Conservation (phyloP, 92 coral and sea anemone genomes). For the Phenganax marumi region DNA sequence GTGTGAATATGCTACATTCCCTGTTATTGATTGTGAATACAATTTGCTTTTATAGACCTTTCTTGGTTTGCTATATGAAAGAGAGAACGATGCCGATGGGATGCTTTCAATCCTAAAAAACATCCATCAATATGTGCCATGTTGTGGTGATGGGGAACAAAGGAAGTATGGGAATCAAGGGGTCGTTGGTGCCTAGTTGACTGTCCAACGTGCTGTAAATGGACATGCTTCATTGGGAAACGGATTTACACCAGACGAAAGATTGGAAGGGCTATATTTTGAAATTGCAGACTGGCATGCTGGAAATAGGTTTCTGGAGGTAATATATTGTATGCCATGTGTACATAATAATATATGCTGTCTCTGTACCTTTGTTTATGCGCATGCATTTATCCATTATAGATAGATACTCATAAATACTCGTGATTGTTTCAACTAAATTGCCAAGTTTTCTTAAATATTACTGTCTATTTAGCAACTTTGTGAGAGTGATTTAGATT, state of each 20-base stretch:
- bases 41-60: slow-evolving; percentile 48
- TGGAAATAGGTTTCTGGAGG: slow-evolving; percentile 60
- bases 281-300: slow-evolving; percentile 56
- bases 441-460: too few relatives aligned
- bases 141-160: slow-evolving; percentile 60
- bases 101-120: slow-evolving; percentile 51
- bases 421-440: too few relatives aligned
- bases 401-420: too few relatives aligned
- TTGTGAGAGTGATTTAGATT: too few relatives aligned
- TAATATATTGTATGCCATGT: too few relatives aligned
- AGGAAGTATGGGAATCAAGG: slow-evolving; percentile 56
- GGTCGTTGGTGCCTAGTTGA: slow-evolving; percentile 61
- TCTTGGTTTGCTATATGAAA: slow-evolving; percentile 66
- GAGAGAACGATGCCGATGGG: slow-evolving; percentile 68
- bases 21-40: too few relatives aligned
- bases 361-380: too few relatives aligned
- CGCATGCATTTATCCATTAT: too few relatives aligned
- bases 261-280: slow-evolving; percentile 29
- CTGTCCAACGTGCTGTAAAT: slow-evolving; percentile 27
- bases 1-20: too few relatives aligned
- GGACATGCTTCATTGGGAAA: slow-evolving; percentile 31
- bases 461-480: too few relatives aligned
- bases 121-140: slow-evolving; percentile 59
- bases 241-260: slow-evolving; percentile 41
- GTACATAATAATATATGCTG: too few relatives aligned